These are phyloP conservation scores for Discoglossus pictus DNA, from an alignment of 2,797 vertebrate species.

Conservation along the genomic window DNA sequence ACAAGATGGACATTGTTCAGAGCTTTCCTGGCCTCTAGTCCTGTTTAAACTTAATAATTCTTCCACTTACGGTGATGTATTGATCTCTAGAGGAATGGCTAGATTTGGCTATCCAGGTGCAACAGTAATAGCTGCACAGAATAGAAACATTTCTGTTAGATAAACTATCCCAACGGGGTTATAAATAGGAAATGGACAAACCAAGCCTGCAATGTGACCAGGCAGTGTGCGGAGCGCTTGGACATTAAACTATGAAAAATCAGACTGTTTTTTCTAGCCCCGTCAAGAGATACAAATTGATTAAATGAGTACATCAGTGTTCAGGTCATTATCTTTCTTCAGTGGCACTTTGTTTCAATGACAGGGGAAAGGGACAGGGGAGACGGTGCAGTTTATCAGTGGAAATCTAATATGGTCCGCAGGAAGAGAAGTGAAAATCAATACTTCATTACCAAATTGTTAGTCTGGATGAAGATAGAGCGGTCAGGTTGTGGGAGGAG, in stretches of 20 bases:
- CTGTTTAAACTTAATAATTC: conserved; percentile 78
- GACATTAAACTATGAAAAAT: conserved; percentile 91
- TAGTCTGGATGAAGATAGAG: conserved; percentile 96
- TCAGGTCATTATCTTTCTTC: conserved; percentile 92
- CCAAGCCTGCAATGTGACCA: conserved; percentile 84
- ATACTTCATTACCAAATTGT: conserved; percentile 99
- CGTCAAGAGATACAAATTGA: conserved; percentile 97
- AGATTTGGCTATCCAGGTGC: conserved; percentile 95
- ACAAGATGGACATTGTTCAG: conserved; percentile 75
- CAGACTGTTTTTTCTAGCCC: conserved; percentile 80
- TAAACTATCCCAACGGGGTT: conserved; percentile 91
- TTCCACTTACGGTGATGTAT: conserved; percentile 82
- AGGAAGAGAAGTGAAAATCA: conserved; percentile 98
- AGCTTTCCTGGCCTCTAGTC: conserved; percentile 76
- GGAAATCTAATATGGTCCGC: conserved; percentile 98
- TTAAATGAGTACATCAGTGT: conserved; percentile 92
- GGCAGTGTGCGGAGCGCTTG: conserved; percentile 85
- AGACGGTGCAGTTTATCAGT: conserved; percentile 97
- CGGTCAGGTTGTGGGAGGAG: conserved; percentile 84
- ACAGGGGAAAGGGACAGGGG: conserved; percentile 83
- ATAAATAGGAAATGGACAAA: conserved; percentile 93
- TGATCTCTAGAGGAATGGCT: conserved; percentile 86
- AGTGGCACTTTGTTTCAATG: conserved; percentile 95
- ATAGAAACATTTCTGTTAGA: conserved; percentile 99
- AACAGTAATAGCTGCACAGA: conserved; percentile 91